Conservation (phyloP, 2,888 invertebrate species). For the Toxonevra muliebris region DNA sequence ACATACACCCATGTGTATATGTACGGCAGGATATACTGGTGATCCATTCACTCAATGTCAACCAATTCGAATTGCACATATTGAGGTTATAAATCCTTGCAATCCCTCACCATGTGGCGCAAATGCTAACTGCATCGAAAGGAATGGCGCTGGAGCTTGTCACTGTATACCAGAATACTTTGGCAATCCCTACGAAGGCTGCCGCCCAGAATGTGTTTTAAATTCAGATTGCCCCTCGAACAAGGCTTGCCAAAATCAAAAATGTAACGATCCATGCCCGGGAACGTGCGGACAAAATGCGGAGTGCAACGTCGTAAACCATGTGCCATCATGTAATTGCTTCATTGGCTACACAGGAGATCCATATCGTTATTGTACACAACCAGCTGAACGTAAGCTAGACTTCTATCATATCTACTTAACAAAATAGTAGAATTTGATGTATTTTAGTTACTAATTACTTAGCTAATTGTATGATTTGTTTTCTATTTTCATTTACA, state of each 20-base stretch:
- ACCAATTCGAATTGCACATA: constrained; percentile 60
- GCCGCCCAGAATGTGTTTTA: constrained; percentile 78
- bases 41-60: constrained; percentile 76
- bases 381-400: constrained; percentile 61
- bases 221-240: constrained; percentile 78
- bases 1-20: constrained; percentile 78
- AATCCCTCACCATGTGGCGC: constrained; percentile 77
- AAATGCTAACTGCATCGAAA: constrained; percentile 75
- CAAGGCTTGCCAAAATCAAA: constrained; percentile 76
- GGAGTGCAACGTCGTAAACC: constrained; percentile 76
- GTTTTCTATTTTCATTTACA: constrained; percentile 71
- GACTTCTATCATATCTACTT: constrained; percentile 22
- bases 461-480: constrained; percentile 17
- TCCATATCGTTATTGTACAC: constrained; percentile 68
- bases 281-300: constrained; percentile 80
- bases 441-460: constrained; percentile 49
- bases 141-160: constrained; percentile 76
- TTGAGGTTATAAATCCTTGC: constrained; percentile 72
- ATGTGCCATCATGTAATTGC: constrained; percentile 76
- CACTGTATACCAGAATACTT: constrained; percentile 75
- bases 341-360: constrained; percentile 72
- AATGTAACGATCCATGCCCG: constrained; percentile 80
- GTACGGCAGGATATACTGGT: constrained; percentile 72
- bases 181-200: constrained; percentile 81
- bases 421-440: constrained; percentile 38